phyloP scores from a whole-genome alignment of 2,113 vertebrate genomes.

The Onychostruthus taczanowskii region DNA sequence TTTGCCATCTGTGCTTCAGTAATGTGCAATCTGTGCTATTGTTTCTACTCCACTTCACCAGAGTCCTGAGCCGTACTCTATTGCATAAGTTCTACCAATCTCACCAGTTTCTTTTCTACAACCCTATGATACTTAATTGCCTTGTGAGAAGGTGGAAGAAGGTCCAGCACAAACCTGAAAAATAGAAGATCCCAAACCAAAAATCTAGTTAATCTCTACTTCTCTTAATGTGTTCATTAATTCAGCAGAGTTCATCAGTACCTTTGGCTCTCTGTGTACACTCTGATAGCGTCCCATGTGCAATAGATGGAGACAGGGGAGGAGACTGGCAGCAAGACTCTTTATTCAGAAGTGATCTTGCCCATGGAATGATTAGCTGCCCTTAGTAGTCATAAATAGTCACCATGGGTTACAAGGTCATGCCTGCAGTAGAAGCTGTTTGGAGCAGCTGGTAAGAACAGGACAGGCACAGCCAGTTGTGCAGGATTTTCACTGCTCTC shows the following conservation, averaged over 20 bases:
- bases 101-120: background rate
- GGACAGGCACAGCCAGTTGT: background rate
- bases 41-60: background rate
- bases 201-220: background rate
- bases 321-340: background rate
- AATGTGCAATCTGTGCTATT: background rate
- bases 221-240: background rate
- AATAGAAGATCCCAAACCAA: background rate
- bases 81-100: background rate
- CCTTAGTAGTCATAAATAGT: background rate
- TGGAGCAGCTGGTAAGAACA: background rate
- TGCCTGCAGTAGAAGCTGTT: background rate
- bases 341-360: background rate
- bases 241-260: background rate
- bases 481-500: background rate
- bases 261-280: background rate
- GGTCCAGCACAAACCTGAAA: background rate
- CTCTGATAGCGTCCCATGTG: background rate
- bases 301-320: background rate
- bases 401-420: background rate
- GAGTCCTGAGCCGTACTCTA: background rate
- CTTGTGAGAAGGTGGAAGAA: background rate
- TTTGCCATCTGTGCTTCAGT: constrained; percentile 23
- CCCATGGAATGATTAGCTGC: background rate
- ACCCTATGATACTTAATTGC: background rate